A percentile compares a stretch with the other conserved stretches of the same genome.
These are phyloP conservation scores for Sicus ferrugineus DNA, from an alignment of 2,888 invertebrate species.

Conservation along the genomic window DNA sequence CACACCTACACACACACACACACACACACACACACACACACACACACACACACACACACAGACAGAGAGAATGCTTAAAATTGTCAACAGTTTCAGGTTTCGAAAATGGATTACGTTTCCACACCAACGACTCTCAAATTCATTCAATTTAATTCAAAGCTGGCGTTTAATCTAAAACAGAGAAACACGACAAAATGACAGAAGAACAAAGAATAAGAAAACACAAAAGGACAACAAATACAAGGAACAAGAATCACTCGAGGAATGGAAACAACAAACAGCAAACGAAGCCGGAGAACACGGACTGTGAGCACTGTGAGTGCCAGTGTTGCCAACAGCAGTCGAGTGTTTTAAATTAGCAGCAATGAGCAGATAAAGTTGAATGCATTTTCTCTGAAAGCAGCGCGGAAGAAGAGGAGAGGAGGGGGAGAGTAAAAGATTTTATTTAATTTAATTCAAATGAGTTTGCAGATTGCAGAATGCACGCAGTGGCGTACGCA, in stretches of 20 bases:
- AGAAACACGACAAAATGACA: background rate
- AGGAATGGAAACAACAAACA: background rate
- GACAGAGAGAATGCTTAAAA: background rate
- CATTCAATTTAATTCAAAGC: too few species aligned
- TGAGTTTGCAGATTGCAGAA: too few species aligned
- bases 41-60: background rate
- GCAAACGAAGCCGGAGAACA: background rate
- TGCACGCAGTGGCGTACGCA: too few species aligned
- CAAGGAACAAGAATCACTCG: background rate
- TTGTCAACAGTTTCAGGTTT: background rate
- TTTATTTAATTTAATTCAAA: background rate
- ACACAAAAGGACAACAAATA: background rate
- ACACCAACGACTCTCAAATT: too few species aligned
- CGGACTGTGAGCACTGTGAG: background rate
- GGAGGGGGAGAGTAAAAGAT: too few species aligned
- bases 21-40: background rate
- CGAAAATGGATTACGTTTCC: too few species aligned
- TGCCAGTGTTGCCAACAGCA: background rate
- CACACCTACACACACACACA: background rate
- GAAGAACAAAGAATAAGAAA: background rate
- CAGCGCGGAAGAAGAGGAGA: too few species aligned
- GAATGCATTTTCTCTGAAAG: background rate
- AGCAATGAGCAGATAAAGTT: background rate
- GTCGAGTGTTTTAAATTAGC: too few species aligned
- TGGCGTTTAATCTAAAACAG: too few species aligned